Evolutionary conservation across 2,888 invertebrate species (phyloP), one percentile per base, ranked within the genome.

Genomic region (Drosophila subsilvestris): DNA sequence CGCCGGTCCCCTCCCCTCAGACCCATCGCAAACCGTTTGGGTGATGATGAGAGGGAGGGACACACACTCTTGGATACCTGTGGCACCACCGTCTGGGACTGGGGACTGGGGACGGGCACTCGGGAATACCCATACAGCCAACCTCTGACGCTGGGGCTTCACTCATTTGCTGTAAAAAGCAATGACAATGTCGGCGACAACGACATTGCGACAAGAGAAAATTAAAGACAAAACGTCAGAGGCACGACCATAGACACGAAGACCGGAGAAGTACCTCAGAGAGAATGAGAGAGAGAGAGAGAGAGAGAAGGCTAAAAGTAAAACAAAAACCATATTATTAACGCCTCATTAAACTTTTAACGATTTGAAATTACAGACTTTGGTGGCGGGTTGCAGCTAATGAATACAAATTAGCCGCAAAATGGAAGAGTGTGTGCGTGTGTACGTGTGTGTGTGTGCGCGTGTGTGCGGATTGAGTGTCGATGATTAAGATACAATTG

Each of bases 341-440:
- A 84, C 87, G 85, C 87, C 89, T 89, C 89, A 89, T 88, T 88
- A 89, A 88, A 84, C 83, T 86, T 89, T 86, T 85, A 88, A 89
- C 89, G 85, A 78, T 88, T 87, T 85, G 79, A 86, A 89, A 89
- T 88, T 88, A 89, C 85, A 89, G 77, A 56, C 76, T 82, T 72
- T 65, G 74, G 81, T 58, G 86, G 76, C 76, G 76, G 76, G 68
- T 76, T 37, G 37, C 54, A 74, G 79, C 87, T 88, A 88, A 89
- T 89, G 89, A 88, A 88, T 88, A 89, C 89, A 80, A 89, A 88
- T 88, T 88, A 88, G 87, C 76, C 80, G 66, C 76, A 56, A 54
- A 72, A 83, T 78, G 37, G n/a, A 37, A 37, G 37, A 27, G 73
- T 83, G 79, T 44, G 67, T 69, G 68, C 48, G 69, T 49, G 20